phyloP scores from a whole-genome alignment of 2,888 invertebrate genomes.

The Hypomecis atomaria region DNA sequence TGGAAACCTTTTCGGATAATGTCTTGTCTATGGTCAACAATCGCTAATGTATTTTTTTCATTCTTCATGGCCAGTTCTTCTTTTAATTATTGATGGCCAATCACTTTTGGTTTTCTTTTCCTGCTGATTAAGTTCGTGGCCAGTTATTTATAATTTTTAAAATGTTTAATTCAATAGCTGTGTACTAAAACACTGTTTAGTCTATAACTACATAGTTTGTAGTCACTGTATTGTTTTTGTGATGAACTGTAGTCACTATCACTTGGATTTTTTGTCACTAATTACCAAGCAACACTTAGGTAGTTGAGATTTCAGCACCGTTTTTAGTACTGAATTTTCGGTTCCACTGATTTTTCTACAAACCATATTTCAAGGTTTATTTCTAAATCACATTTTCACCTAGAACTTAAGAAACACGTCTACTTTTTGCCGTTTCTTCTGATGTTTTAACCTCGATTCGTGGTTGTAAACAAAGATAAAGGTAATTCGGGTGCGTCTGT shows the following conservation, averaged over 20 bases:
- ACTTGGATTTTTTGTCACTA: background rate
- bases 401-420: slow-evolving; percentile 40
- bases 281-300: background rate
- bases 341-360: slow-evolving; percentile 14
- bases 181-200: too few species aligned
- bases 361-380: slow-evolving; percentile 31
- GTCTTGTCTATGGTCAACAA: background rate
- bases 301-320: background rate
- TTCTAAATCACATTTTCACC: slow-evolving; percentile 34
- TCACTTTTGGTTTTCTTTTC: too few species aligned
- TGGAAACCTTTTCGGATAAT: too few species aligned
- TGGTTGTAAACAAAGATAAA: slow-evolving; percentile 58
- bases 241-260: background rate
- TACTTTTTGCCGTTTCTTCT: slow-evolving; percentile 40
- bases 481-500: slow-evolving; percentile 61
- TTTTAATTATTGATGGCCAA: too few species aligned
- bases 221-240: background rate
- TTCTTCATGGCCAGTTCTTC: background rate
- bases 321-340: background rate
- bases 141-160: too few species aligned
- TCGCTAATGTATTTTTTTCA: background rate
- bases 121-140: too few species aligned
- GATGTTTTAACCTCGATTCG: slow-evolving; percentile 55
- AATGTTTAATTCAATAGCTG: too few species aligned
- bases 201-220: too few species aligned